These are phyloP conservation scores for Champsocephalus gunnari DNA, from an alignment of 2,797 vertebrate genomes.

Conservation along the genomic window DNA sequence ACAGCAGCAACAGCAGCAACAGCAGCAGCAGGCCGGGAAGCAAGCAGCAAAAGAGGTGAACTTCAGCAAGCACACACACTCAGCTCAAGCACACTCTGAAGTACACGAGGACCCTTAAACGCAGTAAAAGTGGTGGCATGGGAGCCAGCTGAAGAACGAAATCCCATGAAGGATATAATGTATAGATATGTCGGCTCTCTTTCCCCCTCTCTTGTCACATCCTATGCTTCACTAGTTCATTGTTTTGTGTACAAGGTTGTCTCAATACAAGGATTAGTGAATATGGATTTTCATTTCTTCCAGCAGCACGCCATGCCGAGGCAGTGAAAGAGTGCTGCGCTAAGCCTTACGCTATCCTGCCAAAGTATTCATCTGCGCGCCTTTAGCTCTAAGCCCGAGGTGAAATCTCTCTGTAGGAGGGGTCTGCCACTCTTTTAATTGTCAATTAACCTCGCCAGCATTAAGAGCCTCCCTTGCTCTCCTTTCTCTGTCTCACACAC, in stretches of 20 bases:
- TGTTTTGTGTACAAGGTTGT: constrained; percentile 45
- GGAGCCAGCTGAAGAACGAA: constrained; percentile 41
- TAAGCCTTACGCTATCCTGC: constrained; percentile 64
- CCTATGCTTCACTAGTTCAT: constrained; percentile 11
- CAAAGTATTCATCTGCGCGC: constrained; percentile 82
- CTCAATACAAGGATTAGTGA: constrained; percentile 56
- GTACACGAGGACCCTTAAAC: constrained; percentile 64
- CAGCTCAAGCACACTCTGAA: constrained; percentile 64
- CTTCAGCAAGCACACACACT: constrained; percentile 56
- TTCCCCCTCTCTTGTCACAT: constrained; percentile 9
- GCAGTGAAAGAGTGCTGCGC: constrained; percentile 36
- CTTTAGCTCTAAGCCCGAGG: constrained; percentile 76
- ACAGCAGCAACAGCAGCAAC: constrained; percentile 53
- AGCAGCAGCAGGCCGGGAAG: constrained; percentile 84
- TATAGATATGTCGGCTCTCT: constrained; percentile 32
- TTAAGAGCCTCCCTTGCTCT: constrained; percentile 46
- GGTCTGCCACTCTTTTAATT: constrained; percentile 82
- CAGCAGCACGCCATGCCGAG: constrained; percentile 3
- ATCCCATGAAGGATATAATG: constrained; percentile 16
- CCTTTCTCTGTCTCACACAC: constrained; percentile 15
- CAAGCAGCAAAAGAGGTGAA: constrained; percentile 95
- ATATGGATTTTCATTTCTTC: constrained; percentile 64
- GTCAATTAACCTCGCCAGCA: constrained; percentile 80
- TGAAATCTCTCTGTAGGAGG: constrained; percentile 78
- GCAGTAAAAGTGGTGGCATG: constrained; percentile 59